Evolutionary conservation across 2,888 invertebrate species (phyloP).

Genomic region (Tinea trinotella): DNA sequence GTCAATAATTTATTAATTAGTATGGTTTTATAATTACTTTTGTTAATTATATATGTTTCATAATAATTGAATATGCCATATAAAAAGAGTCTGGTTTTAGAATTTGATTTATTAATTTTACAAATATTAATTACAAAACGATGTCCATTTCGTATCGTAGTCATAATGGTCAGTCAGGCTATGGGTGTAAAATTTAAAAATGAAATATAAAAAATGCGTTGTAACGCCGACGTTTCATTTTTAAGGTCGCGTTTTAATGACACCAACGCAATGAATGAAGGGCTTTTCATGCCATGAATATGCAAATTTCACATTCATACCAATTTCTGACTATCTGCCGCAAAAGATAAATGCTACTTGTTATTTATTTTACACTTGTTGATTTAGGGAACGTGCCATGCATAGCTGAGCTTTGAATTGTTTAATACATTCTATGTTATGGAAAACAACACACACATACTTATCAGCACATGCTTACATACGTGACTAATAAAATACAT

Average conservation of each 20-base stretch:
- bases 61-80: too few relatives aligned
- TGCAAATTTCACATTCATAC: slow-evolving; percentile 47
- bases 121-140: neutral
- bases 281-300: slow-evolving; percentile 39
- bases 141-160: neutral
- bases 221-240: slow-evolving; percentile 15
- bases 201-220: neutral
- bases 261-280: slow-evolving; percentile 6
- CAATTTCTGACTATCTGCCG: slow-evolving; percentile 31
- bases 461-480: too few relatives aligned
- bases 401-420: neutral
- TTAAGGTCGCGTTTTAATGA: slow-evolving; percentile 16
- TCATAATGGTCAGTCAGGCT: neutral
- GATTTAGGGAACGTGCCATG: slow-evolving; percentile 23
- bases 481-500: too few relatives aligned
- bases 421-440: neutral
- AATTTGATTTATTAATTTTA: neutral
- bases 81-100: too few relatives aligned
- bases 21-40: too few relatives aligned
- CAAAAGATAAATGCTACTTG: slow-evolving; percentile 34
- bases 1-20: too few relatives aligned
- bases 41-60: too few relatives aligned
- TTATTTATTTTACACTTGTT: slow-evolving; percentile 33
- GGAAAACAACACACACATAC: too few relatives aligned
- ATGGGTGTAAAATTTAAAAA: neutral